These are phyloP conservation scores for Hemistola chrysoprasaria DNA, from an alignment of 2,888 invertebrate species.

Conservation along the genomic window DNA sequence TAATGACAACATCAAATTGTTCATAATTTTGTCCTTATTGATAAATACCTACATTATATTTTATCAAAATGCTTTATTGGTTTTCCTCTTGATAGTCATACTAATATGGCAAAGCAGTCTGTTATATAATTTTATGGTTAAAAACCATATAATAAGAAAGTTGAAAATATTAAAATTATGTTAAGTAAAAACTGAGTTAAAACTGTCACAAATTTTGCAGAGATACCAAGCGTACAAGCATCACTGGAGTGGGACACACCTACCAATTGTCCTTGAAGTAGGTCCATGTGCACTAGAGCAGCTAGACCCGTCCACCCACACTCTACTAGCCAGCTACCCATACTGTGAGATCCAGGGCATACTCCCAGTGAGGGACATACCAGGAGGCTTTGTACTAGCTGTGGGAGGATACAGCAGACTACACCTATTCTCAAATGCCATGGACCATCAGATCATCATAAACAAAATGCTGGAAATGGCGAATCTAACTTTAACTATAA, in stretches of 20 bases:
- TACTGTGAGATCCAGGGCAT: constrained; percentile 75
- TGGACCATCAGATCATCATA: constrained; percentile 93
- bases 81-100: too few species aligned
- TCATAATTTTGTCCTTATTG: too few species aligned
- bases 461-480: constrained; percentile 93
- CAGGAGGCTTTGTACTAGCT: constrained; percentile 96
- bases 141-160: too few species aligned
- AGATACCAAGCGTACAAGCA: constrained; percentile 95
- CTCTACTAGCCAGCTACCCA: constrained; percentile 85
- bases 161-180: too few species aligned
- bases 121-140: too few species aligned
- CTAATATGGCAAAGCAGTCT: too few species aligned
- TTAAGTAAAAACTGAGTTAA: too few species aligned
- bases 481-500: constrained; percentile 89
- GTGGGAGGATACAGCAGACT: constrained; percentile 95
- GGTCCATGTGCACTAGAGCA: constrained; percentile 97
- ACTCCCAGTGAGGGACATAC: constrained; percentile 90
- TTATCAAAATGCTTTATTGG: too few species aligned
- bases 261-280: constrained; percentile 94
- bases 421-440: constrained; percentile 92
- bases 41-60: too few species aligned
- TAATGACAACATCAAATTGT: too few species aligned
- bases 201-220: too few species aligned
- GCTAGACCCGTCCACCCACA: constrained; percentile 92
- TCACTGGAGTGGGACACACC: constrained; percentile 97